A percentile compares a stretch with the other conserved stretches of the same genome.
Conservation (phyloP, 2,888 invertebrate species). For the Brachylomia viminalis region DNA sequence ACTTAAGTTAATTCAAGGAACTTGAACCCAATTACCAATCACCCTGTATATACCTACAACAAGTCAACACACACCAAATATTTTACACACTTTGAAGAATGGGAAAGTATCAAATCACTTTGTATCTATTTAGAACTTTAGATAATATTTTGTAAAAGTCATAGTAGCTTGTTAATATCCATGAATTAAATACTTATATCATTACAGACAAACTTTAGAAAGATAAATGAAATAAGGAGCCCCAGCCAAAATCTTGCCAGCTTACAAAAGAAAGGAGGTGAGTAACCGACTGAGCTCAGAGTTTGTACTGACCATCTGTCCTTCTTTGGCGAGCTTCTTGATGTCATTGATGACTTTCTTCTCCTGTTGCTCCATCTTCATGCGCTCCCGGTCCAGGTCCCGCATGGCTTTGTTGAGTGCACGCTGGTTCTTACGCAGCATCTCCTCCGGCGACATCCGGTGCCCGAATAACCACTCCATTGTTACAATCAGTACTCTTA, state of each 20-base stretch:
- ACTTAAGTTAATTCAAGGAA: no score
- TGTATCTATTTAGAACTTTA: neutral
- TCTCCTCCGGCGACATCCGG: constrained; percentile 98
- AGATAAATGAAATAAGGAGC: neutral
- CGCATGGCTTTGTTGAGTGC: constrained; percentile 99
- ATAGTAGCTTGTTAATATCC: neutral
- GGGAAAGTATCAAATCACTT: neutral
- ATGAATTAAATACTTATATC: neutral
- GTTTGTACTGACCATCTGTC: constrained; percentile 95
- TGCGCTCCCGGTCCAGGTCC: constrained; percentile 98
- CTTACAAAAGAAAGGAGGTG: neutral
- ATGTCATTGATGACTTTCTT: constrained; percentile 99
- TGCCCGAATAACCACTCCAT: constrained; percentile 99
- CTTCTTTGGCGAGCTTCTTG: constrained; percentile 99
- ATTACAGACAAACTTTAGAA: neutral
- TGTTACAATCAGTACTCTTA: constrained; percentile 52
- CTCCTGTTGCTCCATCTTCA: constrained; percentile 99
- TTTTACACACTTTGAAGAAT: neutral
- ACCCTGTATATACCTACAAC: neutral
- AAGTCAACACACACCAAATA: neutral
- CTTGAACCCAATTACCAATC: neutral
- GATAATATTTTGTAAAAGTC: neutral
- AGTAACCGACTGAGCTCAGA: neutral
- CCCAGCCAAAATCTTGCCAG: neutral
- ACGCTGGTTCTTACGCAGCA: constrained; percentile 99